Evolutionary conservation across 2,888 invertebrate genomes (phyloP).

Genomic region (Rhagophthalmus giganteus): DNA sequence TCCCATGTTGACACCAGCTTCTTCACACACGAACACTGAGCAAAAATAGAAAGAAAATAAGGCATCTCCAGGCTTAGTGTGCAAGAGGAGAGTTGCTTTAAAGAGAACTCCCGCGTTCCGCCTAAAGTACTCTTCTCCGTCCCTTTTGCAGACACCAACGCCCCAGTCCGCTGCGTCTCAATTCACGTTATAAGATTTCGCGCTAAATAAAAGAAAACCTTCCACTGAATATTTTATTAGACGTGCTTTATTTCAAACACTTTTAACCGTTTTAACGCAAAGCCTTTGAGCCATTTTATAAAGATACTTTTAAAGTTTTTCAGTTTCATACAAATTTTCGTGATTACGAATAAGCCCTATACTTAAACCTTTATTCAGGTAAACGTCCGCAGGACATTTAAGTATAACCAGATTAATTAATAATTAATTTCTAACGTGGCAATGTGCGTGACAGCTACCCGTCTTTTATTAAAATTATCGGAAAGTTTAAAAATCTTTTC

Average conservation of each 20-base stretch:
- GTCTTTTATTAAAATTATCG: no score
- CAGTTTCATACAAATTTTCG: slow-evolving; percentile 9
- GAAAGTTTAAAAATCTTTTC: no score
- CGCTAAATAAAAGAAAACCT: slow-evolving; percentile 47
- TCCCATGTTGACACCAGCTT: slow-evolving; percentile 50
- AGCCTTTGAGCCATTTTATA: slow-evolving; percentile 36
- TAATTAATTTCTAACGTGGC: neutral
- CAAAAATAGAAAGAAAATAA: slow-evolving; percentile 49
- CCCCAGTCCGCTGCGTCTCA: slow-evolving; percentile 40
- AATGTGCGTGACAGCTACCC: no score
- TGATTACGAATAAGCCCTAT: neutral
- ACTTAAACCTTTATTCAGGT: neutral
- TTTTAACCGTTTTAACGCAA: slow-evolving; percentile 43
- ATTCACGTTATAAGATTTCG: slow-evolving; percentile 46
- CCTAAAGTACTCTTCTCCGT: slow-evolving; percentile 37
- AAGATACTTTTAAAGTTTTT: slow-evolving; percentile 13
- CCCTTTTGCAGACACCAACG: slow-evolving; percentile 31
- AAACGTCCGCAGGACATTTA: neutral
- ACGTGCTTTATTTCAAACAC: slow-evolving; percentile 47
- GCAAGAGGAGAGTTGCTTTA: slow-evolving; percentile 43
- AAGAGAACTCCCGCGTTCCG: slow-evolving; percentile 37
- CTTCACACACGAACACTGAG: slow-evolving; percentile 47
- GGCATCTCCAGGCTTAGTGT: slow-evolving; percentile 43
- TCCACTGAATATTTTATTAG: slow-evolving; percentile 48
- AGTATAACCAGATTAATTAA: neutral